Evolutionary conservation across 37 sponge, comb jelly and placozoan genomes (phyloP), one percentile per base, ranked within the genome.

Genomic region (Halichondria panicea): DNA sequence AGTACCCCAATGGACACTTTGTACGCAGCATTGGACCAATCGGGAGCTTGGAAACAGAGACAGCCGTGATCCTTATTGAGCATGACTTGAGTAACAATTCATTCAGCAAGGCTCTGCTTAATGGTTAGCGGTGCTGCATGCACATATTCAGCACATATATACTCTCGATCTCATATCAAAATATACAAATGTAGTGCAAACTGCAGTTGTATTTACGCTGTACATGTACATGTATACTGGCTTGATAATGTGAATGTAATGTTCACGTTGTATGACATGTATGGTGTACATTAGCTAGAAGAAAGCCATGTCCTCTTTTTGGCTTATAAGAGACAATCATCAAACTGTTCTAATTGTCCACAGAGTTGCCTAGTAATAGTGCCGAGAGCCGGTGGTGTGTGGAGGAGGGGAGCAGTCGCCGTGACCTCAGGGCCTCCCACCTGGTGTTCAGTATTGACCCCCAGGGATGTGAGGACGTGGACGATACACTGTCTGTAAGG

Each of bases 1-100:
- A 72, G 32, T 91, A 91, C 45, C 92, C 92, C n/a, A 63, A 74
- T 64, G 92, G 92, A 19, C 92, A 91, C 65, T 91, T 91, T 83
- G 89, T 91, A 9, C 52, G 80, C 33, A 82, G 52, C 42, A 71
- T 91, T 70, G 92, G 92, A 24, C 92, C 92, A 15, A 87, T 82
- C 21, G 92, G 92, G 33, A 55, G 79, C 38, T 18, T 83, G 4
- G 92, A 91, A 18, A 87, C 89, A 55, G 92, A 91, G 71, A 91
- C 88, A 0, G 57, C 63, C 13, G 76, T 76, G 32, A 78, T 87
- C 6, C 73, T 91, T 12, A 68, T 75, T 31, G 88, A 82, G 48
- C 66, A 91, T 78, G 71, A 60, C 0, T 41, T 91, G 30, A 0
- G 45, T 6, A 32, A 27, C 0, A 35, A 40, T 21, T 60, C 88